Conservation (phyloP, 2,113 vertebrate species). For the Numenius arquata region DNA sequence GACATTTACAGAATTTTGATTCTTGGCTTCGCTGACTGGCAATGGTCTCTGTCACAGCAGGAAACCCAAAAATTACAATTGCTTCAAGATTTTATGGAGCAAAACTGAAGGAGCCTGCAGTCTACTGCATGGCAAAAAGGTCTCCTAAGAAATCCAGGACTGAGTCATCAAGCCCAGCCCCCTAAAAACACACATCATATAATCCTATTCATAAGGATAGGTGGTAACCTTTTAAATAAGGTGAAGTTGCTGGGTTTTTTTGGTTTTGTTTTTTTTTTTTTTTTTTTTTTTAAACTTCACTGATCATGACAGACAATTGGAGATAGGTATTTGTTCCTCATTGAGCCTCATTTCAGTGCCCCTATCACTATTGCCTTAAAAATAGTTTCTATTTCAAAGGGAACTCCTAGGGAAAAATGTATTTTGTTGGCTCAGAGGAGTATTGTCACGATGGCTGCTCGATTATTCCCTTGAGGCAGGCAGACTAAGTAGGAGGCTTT, state of each 20-base stretch:
- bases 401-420: neutral
- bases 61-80: neutral
- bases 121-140: neutral
- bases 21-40: neutral
- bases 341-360: neutral
- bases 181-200: neutral
- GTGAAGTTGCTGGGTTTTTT: neutral
- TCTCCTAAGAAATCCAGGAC: neutral
- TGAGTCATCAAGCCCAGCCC: neutral
- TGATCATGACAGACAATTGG: neutral
- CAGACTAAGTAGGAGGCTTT: constrained; percentile 42
- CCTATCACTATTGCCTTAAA: neutral
- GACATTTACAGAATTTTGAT: neutral
- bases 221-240: neutral
- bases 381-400: neutral
- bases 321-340: neutral
- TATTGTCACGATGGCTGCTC: neutral
- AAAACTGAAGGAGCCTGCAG: neutral
- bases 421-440: constrained; percentile 24
- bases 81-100: neutral
- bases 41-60: neutral
- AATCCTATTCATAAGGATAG: neutral
- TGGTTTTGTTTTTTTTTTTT: neutral
- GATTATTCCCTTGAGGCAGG: constrained; percentile 30
- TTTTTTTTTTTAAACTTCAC: neutral